Evolutionary conservation across 1,140 invertebrate species (phyloP).

Genomic region (Liolophura sinensis): DNA sequence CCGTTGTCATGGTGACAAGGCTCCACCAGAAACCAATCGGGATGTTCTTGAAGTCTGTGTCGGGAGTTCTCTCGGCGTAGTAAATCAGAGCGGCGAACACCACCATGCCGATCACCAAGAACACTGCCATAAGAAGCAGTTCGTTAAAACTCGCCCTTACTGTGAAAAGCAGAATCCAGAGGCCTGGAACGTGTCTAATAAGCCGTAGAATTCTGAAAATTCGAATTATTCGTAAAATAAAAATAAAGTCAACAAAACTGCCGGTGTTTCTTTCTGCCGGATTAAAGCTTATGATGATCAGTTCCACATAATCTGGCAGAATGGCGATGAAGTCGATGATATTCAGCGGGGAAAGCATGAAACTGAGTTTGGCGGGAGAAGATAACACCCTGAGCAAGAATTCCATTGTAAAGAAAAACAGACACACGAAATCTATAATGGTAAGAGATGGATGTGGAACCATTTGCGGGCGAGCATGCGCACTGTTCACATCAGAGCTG

Average conservation of each 20-base stretch:
- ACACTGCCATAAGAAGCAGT: constrained; percentile 80
- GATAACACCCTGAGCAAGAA: constrained; percentile 45
- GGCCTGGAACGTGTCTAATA: constrained; percentile 96
- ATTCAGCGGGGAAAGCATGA: constrained; percentile 47
- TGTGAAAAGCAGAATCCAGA: constrained; percentile 98
- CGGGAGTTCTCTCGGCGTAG: constrained; percentile 36
- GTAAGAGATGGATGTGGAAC: constrained; percentile 44
- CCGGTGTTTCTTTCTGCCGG: constrained; percentile 32
- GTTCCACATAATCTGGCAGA: constrained; percentile 45
- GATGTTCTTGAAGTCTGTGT: constrained; percentile 89
- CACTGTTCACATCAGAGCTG: neutral
- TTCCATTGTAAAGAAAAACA: constrained; percentile 52
- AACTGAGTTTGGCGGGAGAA: constrained; percentile 47
- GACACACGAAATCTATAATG: constrained; percentile 46
- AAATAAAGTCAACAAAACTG: constrained; percentile 49
- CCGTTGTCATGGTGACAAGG: constrained; percentile 97
- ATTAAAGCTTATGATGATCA: constrained; percentile 35
- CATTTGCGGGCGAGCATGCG: constrained; percentile 5
- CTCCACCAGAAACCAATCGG: constrained; percentile 98
- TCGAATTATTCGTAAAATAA: constrained; percentile 97
- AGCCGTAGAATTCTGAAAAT: constrained; percentile 98
- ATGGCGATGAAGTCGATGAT: constrained; percentile 53
- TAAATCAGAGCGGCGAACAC: constrained; percentile 52
- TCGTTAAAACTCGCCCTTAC: constrained; percentile 98
- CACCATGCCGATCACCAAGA: constrained; percentile 52